Conservation (phyloP, 2,797 vertebrate genomes). For the Scleropages formosus region DNA sequence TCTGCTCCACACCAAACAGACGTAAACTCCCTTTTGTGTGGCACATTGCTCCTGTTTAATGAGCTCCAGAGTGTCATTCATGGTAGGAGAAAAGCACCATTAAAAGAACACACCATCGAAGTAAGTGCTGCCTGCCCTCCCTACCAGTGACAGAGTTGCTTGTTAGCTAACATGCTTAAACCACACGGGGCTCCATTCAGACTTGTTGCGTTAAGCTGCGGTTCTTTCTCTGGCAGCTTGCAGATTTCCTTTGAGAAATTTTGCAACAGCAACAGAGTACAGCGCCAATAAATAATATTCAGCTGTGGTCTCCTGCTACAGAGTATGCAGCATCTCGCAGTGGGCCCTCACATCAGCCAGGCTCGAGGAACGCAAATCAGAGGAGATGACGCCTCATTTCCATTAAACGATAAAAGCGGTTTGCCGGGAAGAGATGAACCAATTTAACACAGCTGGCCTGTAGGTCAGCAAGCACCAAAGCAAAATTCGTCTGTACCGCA, state of each 20-base stretch:
- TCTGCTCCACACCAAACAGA: background rate
- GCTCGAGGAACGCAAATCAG: constrained; percentile 56
- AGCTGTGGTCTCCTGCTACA: constrained; percentile 46
- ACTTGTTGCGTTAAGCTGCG: constrained; percentile 69
- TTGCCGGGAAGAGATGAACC: constrained; percentile 43
- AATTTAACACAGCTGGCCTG: constrained; percentile 49
- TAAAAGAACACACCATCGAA: constrained; percentile 41
- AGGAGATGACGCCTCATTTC: constrained; percentile 46
- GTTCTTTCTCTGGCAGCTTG: constrained; percentile 61
- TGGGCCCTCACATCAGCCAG: constrained; percentile 37
- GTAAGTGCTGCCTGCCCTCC: constrained; percentile 24
- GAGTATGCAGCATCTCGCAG: constrained; percentile 55
- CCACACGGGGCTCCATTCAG: constrained; percentile 59
- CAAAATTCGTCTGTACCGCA: constrained; percentile 39
- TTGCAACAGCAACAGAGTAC: constrained; percentile 60
- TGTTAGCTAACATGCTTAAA: constrained; percentile 43
- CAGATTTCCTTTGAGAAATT: constrained; percentile 50
- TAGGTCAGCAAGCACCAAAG: constrained; percentile 43
- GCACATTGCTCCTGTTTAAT: background rate
- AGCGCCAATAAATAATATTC: constrained; percentile 67
- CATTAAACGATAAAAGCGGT: constrained; percentile 52
- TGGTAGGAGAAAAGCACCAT: constrained; percentile 36
- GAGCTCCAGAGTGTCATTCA: constrained; percentile 38
- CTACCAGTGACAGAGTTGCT: constrained; percentile 44
- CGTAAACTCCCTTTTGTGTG: background rate